Conservation (phyloP, 2,888 invertebrate species). For the Formica aserva region DNA sequence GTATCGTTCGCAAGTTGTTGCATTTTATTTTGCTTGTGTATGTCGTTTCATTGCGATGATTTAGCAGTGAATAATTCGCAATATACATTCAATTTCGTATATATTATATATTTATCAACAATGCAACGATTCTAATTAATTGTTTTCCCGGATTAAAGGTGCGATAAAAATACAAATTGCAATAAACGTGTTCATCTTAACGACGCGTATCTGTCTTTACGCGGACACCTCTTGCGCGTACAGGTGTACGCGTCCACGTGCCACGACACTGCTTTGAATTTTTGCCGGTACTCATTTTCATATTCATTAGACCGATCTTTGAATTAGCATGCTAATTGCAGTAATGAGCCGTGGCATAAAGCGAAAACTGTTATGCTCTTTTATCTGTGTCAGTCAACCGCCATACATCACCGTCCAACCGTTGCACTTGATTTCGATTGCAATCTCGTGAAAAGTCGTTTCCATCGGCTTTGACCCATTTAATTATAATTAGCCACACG, state of each 20-base stretch:
- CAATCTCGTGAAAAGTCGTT: conserved; percentile 30
- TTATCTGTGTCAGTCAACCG: conserved; percentile 46
- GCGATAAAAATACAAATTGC: background rate
- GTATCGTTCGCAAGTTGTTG: background rate
- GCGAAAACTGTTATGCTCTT: conserved; percentile 27
- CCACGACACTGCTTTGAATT: conserved; percentile 58
- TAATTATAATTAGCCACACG: background rate
- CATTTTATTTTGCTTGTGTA: background rate
- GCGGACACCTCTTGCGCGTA: conserved; percentile 20
- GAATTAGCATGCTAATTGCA: conserved; percentile 81
- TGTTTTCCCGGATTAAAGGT: background rate
- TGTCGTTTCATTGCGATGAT: background rate
- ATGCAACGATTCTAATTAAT: background rate
- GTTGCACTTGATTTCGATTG: conserved; percentile 33
- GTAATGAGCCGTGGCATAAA: conserved; percentile 74
- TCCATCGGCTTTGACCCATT: conserved; percentile 21
- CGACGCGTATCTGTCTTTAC: conserved; percentile 42
- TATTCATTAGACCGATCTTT: conserved; percentile 72
- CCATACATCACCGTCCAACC: conserved; percentile 26
- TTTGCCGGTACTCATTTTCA: conserved; percentile 70
- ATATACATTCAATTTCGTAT: background rate
- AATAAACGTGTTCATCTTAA: background rate
- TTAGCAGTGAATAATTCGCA: conserved; percentile 11
- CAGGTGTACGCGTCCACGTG: conserved; percentile 9
- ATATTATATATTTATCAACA: background rate